Evolutionary conservation across 1,140 invertebrate species (phyloP).

Genomic region (Bombyx mandarina): DNA sequence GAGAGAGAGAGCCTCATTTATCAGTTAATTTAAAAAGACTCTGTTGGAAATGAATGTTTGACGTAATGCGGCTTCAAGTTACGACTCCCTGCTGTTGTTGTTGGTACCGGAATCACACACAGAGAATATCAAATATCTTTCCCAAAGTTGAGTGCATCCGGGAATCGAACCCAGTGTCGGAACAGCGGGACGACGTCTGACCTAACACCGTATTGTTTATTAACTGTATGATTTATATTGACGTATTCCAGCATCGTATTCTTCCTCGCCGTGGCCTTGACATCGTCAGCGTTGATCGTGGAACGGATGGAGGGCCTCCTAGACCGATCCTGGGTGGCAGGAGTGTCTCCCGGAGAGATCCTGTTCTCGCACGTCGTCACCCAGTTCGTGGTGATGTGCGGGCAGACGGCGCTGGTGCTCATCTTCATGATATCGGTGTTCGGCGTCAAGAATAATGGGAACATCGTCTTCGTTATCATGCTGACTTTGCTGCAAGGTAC

Average conservation of each 20-base stretch:
- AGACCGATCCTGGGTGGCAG: constrained; percentile 90
- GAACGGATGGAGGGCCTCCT: constrained; percentile 91
- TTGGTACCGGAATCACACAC: too few relatives aligned
- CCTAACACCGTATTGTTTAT: too few relatives aligned
- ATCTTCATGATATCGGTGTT: constrained; percentile 93
- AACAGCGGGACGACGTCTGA: too few relatives aligned
- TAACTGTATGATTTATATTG: too few relatives aligned
- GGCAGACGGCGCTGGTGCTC: constrained; percentile 89
- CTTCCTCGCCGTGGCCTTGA: constrained; percentile 93
- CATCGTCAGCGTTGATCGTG: constrained; percentile 91
- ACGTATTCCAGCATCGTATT: constrained; percentile 86
- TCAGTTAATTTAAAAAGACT: too few relatives aligned
- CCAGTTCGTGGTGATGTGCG: constrained; percentile 94
- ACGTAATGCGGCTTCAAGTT: too few relatives aligned
- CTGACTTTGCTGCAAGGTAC: constrained; percentile 86
- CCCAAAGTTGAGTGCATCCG: too few relatives aligned
- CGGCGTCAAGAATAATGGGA: constrained; percentile 87
- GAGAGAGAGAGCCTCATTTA: too few relatives aligned
- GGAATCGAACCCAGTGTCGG: too few relatives aligned
- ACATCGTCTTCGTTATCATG: constrained; percentile 86
- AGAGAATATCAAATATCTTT: too few relatives aligned
- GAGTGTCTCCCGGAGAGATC: constrained; percentile 90
- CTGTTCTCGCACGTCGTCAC: constrained; percentile 93
- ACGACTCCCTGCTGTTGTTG: too few relatives aligned
- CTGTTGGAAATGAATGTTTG: too few relatives aligned